Percentiles rank a stretch among this genome's conserved stretches.
These are phyloP conservation scores for Alexandromys fortis DNA, from an alignment of 2,113 vertebrate species.

Conservation along the genomic window DNA sequence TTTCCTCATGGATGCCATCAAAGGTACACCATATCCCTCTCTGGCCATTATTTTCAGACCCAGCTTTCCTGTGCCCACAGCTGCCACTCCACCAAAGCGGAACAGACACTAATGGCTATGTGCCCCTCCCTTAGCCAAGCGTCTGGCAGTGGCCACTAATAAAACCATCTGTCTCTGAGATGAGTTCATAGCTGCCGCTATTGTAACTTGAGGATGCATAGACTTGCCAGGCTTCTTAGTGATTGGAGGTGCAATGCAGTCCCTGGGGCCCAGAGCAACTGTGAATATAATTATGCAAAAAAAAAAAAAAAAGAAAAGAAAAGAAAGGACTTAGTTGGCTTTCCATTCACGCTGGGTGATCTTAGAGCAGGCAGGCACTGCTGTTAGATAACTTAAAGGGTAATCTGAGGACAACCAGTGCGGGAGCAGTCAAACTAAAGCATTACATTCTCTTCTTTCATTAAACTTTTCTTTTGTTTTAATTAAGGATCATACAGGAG, in stretches of 20 bases:
- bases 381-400: constrained; percentile 44
- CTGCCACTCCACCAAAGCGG: constrained; percentile 27
- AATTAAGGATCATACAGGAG: not conserved
- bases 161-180: constrained; percentile 71
- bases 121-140: constrained; percentile 49
- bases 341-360: constrained; percentile 57
- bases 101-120: constrained; percentile 47
- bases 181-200: constrained; percentile 36
- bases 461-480: not conserved
- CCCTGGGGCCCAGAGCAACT: constrained; percentile 52
- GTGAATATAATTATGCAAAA: constrained; percentile 56
- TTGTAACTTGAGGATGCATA: constrained; percentile 55
- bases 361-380: not conserved
- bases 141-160: constrained; percentile 65
- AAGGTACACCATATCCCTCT: not conserved
- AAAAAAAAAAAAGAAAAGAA: too few relatives aligned
- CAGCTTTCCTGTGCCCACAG: not conserved
- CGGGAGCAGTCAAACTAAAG: not conserved
- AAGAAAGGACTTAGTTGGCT: constrained; percentile 2
- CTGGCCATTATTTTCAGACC: constrained; percentile 47
- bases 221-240: constrained; percentile 30
- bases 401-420: constrained; percentile 55
- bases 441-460: not conserved
- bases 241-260: constrained; percentile 43
- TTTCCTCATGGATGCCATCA: not conserved